Base-by-base conservation (phyloP, 2,113 vertebrate species). In the Procavia capensis region DNA sequence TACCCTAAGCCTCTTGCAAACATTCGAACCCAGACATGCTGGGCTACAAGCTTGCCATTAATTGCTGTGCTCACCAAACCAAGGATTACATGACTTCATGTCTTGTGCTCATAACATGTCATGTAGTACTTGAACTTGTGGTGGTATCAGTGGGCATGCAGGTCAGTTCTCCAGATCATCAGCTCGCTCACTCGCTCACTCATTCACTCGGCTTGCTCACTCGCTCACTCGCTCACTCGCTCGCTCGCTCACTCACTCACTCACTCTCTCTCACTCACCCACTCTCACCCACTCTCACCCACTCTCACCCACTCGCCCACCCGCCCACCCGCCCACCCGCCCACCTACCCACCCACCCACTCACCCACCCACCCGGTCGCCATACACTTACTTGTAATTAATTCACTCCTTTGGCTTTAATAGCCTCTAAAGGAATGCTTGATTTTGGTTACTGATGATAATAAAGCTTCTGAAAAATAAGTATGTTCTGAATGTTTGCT, bases 401-500 rank as follows among this genome's bases (percentile, higher is more conserved):
- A 47, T 59, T 76, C 80, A 27, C 31, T 66, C 57, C 31, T 82
- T 84, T 3, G n/a, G 63, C 45, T 68, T 59, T 61, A 27, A 78
- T 22, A 79, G 8, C n/a, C 82, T 68, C 57, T 41, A 68, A 39
- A 76, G 9, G 34, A 81, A 50, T 39, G 17, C 79, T 59, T 47
- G 16, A 41, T 88, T 88, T 88, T 43, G 24, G 47, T 85, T 47
- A 29, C 61, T 85, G 16, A 70, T 47, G 81, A 39, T 79, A 64
- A 88, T 82, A 36, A 66, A 47, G 59, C 76, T 93, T 81, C 17
- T 86, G 45, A 82, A 81, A 80, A 25, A 64, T 75, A 87, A 81
- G 68, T 85, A 82, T 43, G 75, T 66, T 93, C 22, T 86, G 22
- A 43, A 57, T 75, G 61, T 80, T 72, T 86, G 31, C 59, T 78